Evolutionary conservation across 2,888 invertebrate species (phyloP), one percentile per base, ranked within the genome.

Genomic region (Itoplectis maculator): DNA sequence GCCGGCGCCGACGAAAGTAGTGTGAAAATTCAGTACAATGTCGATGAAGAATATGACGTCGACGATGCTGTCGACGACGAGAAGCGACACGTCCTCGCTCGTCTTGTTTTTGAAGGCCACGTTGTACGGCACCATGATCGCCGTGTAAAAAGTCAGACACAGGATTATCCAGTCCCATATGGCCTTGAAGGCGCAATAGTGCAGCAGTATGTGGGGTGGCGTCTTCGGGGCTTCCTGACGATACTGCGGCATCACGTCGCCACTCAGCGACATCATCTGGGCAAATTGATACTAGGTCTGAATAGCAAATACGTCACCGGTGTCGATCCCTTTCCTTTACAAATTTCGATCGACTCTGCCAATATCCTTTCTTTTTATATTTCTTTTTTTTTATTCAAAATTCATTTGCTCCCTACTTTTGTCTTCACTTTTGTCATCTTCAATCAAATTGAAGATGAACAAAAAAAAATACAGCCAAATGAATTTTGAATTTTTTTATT

Each of bases 81-180:
- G 95, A 90, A 98, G 95, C 89, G 97, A 98, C 87, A 98, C 98
- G 94, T 98, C 98, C 94, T 98, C 98, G 93, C 98, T 97, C 88
- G 98, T 99, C 94, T 99, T 99, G 95, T 99, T 99, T 95, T 99
- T 99, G 95, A 99, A 99, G 93, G 99, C 99, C 92, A 99, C 99
- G 94, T 99, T 99, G 95, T 99, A 99, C 88, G 99, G 99, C 92
- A 99, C 99, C 98, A 96, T 96, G 93, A 99, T 98, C 92, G 98
- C 99, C 89, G 99, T 99, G 95, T 99, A 99, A 95, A 99, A 99
- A 90, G 99, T 99, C 93, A 99, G 96, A 94, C 98, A 98, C 90
- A 99, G 96, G 93, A 99, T 99, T 94, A 99, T 98, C 99, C 99
- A 99, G 95, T 99, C 99, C 99, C 99, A 99, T 93, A 98, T 98